A percentile compares a stretch with the other conserved stretches of the same genome.
These are phyloP conservation scores for Chrysomallon squamiferum DNA, from an alignment of 1,140 invertebrate genomes.

Conservation along the genomic window DNA sequence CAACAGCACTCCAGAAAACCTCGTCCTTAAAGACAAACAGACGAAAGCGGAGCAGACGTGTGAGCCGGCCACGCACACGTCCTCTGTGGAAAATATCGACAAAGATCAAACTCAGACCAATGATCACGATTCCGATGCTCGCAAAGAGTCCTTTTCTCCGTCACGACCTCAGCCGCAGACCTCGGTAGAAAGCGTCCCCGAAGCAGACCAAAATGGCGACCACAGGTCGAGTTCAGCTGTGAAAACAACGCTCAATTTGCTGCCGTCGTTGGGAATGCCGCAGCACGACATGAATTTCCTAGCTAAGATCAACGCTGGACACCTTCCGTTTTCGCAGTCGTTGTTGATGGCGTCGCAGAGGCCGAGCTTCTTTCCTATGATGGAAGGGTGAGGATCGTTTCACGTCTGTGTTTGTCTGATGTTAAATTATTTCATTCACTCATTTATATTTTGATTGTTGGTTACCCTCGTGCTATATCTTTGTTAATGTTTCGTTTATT, in stretches of 20 bases:
- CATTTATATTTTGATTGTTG: no score
- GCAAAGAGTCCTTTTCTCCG: not conserved
- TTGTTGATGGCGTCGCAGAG: constrained; percentile 45
- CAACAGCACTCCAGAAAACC: not conserved
- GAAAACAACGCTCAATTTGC: not conserved
- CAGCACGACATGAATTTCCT: constrained; percentile 23
- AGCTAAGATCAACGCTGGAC: constrained; percentile 20
- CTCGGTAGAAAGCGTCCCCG: not conserved
- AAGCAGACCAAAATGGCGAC: not conserved
- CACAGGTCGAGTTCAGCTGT: not conserved
- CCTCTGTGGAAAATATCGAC: no score
- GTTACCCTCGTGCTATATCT: no score
- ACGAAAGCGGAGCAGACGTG: not conserved
- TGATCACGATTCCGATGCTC: not conserved
- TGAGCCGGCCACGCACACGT: not conserved
- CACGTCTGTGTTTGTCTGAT: no score
- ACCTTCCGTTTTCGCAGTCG: constrained; percentile 49
- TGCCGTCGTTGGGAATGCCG: constrained; percentile 23
- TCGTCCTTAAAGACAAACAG: not conserved
- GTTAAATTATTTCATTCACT: no score
- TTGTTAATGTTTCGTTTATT: no score
- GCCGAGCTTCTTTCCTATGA: constrained; percentile 41
- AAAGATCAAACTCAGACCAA: not conserved
- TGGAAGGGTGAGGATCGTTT: constrained; percentile 52
- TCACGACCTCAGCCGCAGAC: not conserved